A percentile compares a stretch with the other conserved stretches of the same genome.
Conservation (phyloP, 2,113 vertebrate species). For the Neolamprologus longior region DNA sequence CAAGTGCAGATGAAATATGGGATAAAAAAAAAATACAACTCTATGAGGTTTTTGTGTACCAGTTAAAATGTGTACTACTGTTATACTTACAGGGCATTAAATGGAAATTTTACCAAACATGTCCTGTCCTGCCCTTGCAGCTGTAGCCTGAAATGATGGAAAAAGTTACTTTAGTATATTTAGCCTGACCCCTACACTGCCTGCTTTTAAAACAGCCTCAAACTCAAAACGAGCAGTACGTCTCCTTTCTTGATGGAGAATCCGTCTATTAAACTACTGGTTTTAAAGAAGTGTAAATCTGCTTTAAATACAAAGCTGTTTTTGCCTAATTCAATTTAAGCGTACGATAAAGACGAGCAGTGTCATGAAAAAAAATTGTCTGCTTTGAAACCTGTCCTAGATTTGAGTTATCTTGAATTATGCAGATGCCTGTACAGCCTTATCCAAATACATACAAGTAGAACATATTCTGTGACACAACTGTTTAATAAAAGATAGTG, state of each 20-base stretch:
- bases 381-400: not conserved
- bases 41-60: not conserved
- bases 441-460: not conserved
- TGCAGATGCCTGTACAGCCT: not conserved
- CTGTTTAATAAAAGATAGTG: slow-evolving; percentile 22
- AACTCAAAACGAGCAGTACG: accelerated
- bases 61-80: not conserved
- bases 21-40: not conserved
- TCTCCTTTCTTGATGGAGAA: not conserved
- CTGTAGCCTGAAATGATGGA: not conserved
- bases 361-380: not conserved
- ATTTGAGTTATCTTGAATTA: not conserved
- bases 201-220: not conserved
- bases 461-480: not conserved
- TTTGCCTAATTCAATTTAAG: not conserved
- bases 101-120: not conserved
- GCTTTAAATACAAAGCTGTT: not conserved
- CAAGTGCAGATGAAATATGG: not conserved
- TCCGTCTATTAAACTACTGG: not conserved
- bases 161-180: not conserved
- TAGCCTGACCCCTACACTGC: not conserved
- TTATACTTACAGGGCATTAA: not conserved
- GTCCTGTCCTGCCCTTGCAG: not conserved
- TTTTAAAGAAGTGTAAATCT: not conserved
- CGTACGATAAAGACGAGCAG: not conserved